Conservation (phyloP, 92 coral and sea anemone species). For the Epizoanthus stellaris region DNA sequence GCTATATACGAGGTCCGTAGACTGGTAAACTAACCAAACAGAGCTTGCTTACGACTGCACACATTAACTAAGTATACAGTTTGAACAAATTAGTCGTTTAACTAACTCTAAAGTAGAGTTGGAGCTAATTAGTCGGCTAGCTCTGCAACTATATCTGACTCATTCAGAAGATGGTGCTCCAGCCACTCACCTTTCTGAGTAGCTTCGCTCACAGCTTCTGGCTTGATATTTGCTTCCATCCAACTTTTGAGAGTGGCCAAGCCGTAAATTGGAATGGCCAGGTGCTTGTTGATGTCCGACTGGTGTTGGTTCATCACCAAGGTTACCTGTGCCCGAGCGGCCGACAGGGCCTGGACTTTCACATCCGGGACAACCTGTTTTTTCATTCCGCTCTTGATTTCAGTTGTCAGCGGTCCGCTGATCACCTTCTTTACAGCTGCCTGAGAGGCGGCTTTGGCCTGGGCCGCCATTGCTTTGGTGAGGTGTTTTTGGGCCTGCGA, state of each 20-base stretch:
- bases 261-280: constrained; percentile 47
- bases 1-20: too few relatives aligned
- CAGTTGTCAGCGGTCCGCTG: constrained; percentile 26
- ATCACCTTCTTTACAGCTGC: constrained; percentile 44
- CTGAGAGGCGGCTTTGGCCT: constrained; percentile 37
- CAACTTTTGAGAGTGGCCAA: constrained; percentile 39
- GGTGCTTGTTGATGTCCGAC: constrained; percentile 43
- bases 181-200: constrained; percentile 39
- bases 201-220: constrained; percentile 46
- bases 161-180: not conserved
- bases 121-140: too few relatives aligned
- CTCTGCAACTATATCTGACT: too few relatives aligned
- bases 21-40: too few relatives aligned
- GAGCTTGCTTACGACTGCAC: too few relatives aligned
- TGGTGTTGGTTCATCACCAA: constrained; percentile 38
- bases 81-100: too few relatives aligned
- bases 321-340: constrained; percentile 46
- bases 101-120: too few relatives aligned
- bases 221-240: constrained; percentile 48
- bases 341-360: constrained; percentile 27
- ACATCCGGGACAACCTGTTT: constrained; percentile 46
- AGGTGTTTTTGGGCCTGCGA: constrained; percentile 50
- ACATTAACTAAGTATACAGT: too few relatives aligned
- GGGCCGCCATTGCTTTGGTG: constrained; percentile 43
- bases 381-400: constrained; percentile 40